phyloP scores from a whole-genome alignment of 2,797 vertebrate genomes.

The Parauchenoglanis ngamensis region DNA sequence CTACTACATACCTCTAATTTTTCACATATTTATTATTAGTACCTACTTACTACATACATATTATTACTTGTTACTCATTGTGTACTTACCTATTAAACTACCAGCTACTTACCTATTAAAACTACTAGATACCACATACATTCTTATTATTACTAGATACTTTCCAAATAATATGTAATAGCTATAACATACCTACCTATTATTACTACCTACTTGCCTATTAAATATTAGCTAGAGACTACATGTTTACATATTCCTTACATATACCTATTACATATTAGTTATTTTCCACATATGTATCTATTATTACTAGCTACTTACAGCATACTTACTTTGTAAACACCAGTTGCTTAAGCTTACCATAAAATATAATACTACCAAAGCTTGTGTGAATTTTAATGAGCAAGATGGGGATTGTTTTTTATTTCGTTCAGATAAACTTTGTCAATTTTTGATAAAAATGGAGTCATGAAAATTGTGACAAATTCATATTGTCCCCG shows the following conservation, averaged over 20 bases:
- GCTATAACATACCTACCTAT: not conserved
- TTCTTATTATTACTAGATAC: no score
- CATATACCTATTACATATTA: no score
- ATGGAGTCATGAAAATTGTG: not conserved
- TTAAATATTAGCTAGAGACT: not conserved
- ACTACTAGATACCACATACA: not conserved
- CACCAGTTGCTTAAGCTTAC: not conserved
- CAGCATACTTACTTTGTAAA: no score
- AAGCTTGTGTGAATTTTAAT: no score
- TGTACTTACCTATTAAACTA: not conserved
- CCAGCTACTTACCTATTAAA: no score
- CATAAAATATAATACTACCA: not conserved
- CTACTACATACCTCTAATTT: not conserved
- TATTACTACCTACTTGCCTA: not conserved
- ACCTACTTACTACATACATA: not conserved
- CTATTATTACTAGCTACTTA: not conserved
- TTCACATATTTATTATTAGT: not conserved
- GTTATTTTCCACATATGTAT: no score
- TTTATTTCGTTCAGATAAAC: not conserved
- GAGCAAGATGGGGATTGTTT: no score
- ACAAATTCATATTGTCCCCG: not conserved
- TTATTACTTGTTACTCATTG: no score
- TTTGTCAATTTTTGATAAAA: not conserved
- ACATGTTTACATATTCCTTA: not conserved
- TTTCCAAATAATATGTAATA: not conserved